Base-by-base conservation (phyloP, 2,888 invertebrate species). In the Malachius bipustulatus region DNA sequence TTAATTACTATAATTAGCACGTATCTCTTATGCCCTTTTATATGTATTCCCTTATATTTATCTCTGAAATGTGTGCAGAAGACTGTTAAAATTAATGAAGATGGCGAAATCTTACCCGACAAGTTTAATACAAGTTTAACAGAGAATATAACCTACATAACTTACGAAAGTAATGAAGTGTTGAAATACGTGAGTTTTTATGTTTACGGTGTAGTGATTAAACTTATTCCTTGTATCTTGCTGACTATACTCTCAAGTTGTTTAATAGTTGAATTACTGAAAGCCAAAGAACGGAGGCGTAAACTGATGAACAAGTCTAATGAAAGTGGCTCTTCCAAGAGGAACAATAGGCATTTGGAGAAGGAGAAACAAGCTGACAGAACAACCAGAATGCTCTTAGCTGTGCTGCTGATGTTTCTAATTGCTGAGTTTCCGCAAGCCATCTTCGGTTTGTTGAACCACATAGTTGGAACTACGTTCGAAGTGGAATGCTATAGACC, bases 391-490 rank as follows among this genome's bases (percentile, higher is more conserved):
- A 90, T 91, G 90, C 64, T 91, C 45, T 65, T 91, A 16, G 87
- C 87, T 0, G 77, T 91, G 8, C 68, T 91, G 13, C 69, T 88
- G 1, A 68, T 91, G 4, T 91, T 91, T 57, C 70, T 91, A 8
- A 75, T 89, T 44, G 89, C 89, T 0, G 91, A 91, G 56, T 76
- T 91, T 43, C 90, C 90, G 0, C 89, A 90, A 56, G 89, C 82
- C 0, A 73, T 82, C 32, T 70, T 83, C 47, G 88, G 82, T 0
- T 68, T 91, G 13, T 69, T 90, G 34, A 82, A 80, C 37, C 82
- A 81, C 1, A 65, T 79, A 11, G 69, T 87, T 32, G 82, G 83
- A 3, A 74, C 77, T 32, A 69, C 71, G 24, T 85, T 91, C 53
- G 79, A 81, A 51, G 66, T 69, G 50, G 70, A 78, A 50, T 88